These are phyloP conservation scores for Cinara cedri DNA, from an alignment of 2,888 invertebrate genomes.

Conservation along the genomic window DNA sequence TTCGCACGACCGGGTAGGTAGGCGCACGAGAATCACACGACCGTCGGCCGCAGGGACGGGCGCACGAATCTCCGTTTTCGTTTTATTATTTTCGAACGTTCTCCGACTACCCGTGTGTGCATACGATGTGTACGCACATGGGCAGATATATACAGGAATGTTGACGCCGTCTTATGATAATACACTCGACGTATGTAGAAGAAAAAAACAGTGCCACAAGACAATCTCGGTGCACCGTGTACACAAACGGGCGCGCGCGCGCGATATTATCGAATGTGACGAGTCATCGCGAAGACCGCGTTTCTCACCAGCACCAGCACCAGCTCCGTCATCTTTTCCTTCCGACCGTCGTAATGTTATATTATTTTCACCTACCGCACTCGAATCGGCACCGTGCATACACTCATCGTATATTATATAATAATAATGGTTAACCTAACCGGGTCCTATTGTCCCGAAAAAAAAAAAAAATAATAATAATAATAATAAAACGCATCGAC, in stretches of 20 bases:
- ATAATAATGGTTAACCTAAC: neutral
- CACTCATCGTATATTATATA: no score
- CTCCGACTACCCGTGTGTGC: neutral
- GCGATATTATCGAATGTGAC: conserved; percentile 15
- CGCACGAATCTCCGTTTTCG: neutral
- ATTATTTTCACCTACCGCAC: conserved; percentile 24
- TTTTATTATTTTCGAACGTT: conserved; percentile 25
- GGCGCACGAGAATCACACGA: no score
- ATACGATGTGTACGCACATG: no score
- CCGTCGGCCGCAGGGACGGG: no score
- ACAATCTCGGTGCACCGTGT: neutral
- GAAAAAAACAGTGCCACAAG: neutral
- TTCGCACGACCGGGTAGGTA: neutral
- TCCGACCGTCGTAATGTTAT: no score
- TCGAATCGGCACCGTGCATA: neutral
- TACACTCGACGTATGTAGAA: no score
- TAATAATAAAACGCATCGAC: conserved; percentile 9
- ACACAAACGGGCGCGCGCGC: neutral
- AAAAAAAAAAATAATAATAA: no score
- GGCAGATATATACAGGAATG: conserved; percentile 30
- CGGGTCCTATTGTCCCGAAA: neutral
- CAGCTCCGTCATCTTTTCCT: neutral
- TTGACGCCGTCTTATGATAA: conserved; percentile 38
- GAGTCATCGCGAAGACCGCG: conserved; percentile 28
- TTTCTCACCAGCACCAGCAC: conserved; percentile 30